Base-by-base conservation (phyloP, 2,888 invertebrate species). In the Anodontia alba region DNA sequence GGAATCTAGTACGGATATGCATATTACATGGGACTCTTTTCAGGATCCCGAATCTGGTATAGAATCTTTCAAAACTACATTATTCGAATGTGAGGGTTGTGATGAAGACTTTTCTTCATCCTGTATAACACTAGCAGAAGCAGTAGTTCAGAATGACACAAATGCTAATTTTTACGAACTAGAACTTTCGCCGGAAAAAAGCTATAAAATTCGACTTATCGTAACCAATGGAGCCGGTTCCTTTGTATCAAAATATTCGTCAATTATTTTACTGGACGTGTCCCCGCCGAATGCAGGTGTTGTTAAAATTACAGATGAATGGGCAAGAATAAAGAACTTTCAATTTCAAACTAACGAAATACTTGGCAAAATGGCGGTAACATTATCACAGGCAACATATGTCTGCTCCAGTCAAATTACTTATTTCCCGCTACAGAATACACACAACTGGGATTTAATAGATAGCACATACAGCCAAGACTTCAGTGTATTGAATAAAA, bases 171-270 rank as follows among this genome's bases (percentile, higher is more conserved):
- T 88, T 33, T 84, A 86, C 51, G 77, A 83, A 23, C 49, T 88
- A 8, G 2, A 51, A 5, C 73, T 86, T 0, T 29, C 62, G 5
- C 17, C 73, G 10, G 42, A 23, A 1, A 49, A 54, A n/a, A 66
- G 54, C 12, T 87, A 88, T 71, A 42, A 80, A 23, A 62, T 87
- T 26, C 42, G 38, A 1, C 10, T 88, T 8, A 72, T 38, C 7
- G 80, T 81, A 12, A 43, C 42, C 26, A 88, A 88, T 76, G 62
- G 66, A 17, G 88, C 87, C 12, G 79, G 77, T 3, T 43, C 85
- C 31, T 66, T 20, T 15, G 76, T 62, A 0, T 26, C 20, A 5
- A 43, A 71, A 12, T 42, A 29, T 31, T 81, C 78, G 31, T 29
- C 43, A n/a, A 33, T 75, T 15, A 54, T 87, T 20, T 38, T 73